Conservation (phyloP, 2,888 invertebrate species). For the Marronus borbonicus region DNA sequence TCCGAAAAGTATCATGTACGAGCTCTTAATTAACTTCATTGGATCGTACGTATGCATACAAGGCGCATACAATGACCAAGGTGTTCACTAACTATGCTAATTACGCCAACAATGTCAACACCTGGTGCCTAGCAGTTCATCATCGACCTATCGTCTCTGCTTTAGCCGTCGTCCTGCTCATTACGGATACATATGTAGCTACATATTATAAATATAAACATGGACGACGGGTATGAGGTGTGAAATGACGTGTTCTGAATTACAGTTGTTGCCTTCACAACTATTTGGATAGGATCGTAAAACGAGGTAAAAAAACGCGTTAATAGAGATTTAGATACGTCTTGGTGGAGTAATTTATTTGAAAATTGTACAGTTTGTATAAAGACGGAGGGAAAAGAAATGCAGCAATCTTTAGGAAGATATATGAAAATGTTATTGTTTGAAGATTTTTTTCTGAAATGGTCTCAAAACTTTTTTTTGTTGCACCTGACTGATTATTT, state of each 20-base stretch:
- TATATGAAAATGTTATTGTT: no score
- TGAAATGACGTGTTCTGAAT: slow-evolving; percentile 16
- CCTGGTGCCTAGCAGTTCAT: slow-evolving; percentile 39
- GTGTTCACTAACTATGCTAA: slow-evolving; percentile 37
- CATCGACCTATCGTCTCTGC: slow-evolving; percentile 21
- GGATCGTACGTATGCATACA: slow-evolving; percentile 7
- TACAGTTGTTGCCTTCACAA: no score
- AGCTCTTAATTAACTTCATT: slow-evolving; percentile 37
- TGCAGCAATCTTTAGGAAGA: no score
- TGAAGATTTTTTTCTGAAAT: no score
- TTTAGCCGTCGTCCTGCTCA: slow-evolving; percentile 6
- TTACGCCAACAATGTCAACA: slow-evolving; percentile 42
- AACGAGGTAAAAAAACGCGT: no score
- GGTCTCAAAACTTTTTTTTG: no score
- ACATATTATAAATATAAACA: slow-evolving; percentile 33
- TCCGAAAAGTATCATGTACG: slow-evolving; percentile 31
- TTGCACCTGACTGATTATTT: no score
- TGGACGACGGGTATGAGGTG: slow-evolving; percentile 14
- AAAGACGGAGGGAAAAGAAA: no score
- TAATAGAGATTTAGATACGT: no score
- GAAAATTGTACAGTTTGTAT: no score
- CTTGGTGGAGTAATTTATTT: no score
- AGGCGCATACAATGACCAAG: slow-evolving; percentile 27
- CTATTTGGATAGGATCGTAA: no score
- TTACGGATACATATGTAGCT: slow-evolving; percentile 22